phyloP scores from a whole-genome alignment of 2,113 vertebrate genomes.

The Thunnus maccoyii region DNA sequence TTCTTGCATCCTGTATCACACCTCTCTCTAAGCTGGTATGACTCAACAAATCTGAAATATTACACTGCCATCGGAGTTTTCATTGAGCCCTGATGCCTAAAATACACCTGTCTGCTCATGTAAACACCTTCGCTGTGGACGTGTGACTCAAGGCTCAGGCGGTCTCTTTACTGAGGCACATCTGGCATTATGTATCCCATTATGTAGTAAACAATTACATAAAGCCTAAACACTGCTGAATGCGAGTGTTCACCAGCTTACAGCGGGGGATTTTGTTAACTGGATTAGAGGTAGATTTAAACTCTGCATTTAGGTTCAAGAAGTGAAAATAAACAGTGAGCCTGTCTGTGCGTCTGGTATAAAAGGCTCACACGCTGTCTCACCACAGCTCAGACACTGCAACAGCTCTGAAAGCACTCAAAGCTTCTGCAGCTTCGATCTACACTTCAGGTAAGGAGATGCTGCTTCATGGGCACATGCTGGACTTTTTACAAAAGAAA shows the following conservation, averaged over 20 bases:
- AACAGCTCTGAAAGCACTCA: constrained; percentile 39
- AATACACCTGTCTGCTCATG: constrained; percentile 12
- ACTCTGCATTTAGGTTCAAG: constrained; percentile 74
- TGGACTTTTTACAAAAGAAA: neutral
- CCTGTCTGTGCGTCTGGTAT: constrained; percentile 40
- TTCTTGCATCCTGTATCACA: too few species aligned
- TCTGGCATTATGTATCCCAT: constrained; percentile 40
- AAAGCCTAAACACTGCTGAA: constrained; percentile 64
- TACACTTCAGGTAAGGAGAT: constrained; percentile 54
- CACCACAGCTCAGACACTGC: constrained; percentile 8
- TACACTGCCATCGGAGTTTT: neutral
- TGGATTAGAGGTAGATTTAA: constrained; percentile 77
- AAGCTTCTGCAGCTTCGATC: neutral
- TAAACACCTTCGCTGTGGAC: constrained; percentile 19
- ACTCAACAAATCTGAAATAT: neutral
- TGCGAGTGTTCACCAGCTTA: constrained; percentile 69
- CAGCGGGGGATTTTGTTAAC: constrained; percentile 69
- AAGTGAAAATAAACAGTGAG: constrained; percentile 70
- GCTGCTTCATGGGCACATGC: neutral
- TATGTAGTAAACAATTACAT: constrained; percentile 71
- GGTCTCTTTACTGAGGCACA: neutral
- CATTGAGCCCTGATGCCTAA: neutral
- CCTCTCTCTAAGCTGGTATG: neutral
- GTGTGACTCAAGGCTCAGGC: constrained; percentile 39
- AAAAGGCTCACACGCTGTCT: constrained; percentile 30